Evolutionary conservation across 2,797 vertebrate genomes (phyloP).

Genomic region (Sciurus vulgaris): DNA sequence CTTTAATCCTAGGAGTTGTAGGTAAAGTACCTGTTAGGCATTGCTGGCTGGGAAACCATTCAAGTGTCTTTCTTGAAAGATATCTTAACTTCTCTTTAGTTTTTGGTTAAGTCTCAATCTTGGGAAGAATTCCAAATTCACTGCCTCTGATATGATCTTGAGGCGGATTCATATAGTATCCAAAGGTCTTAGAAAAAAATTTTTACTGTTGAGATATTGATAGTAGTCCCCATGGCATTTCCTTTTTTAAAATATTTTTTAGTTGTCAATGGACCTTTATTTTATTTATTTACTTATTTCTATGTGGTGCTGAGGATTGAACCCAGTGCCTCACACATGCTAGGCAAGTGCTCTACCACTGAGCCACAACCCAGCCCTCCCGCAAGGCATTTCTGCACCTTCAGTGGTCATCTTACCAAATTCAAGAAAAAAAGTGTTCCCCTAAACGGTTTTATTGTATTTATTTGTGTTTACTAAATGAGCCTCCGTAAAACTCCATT

Average conservation of each 20-base stretch:
- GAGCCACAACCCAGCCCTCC: too few relatives aligned
- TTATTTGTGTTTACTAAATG: slow-evolving; percentile 41
- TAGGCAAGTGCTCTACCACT: too few relatives aligned
- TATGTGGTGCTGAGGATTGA: too few relatives aligned
- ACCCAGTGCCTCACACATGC: too few relatives aligned
- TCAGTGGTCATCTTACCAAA: slow-evolving; percentile 8
- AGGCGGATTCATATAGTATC: background rate
- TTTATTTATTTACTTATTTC: too few relatives aligned
- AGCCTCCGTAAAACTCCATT: slow-evolving; percentile 42
- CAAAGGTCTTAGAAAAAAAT: background rate
- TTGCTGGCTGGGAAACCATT: slow-evolving; percentile 4
- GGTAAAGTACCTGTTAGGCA: background rate
- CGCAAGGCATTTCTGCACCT: background rate
- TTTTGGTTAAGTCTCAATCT: background rate
- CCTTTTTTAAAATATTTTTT: too few relatives aligned
- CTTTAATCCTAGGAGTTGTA: slow-evolving; percentile 5
- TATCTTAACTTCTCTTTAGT: background rate
- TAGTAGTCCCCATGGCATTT: background rate
- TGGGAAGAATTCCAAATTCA: slow-evolving; percentile 10
- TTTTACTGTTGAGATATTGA: background rate
- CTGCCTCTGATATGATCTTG: background rate
- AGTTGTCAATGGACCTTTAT: too few relatives aligned
- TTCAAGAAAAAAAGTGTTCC: background rate
- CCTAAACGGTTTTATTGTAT: slow-evolving; percentile 38
- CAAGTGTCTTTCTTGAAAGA: slow-evolving; percentile 40